Conservation (phyloP, 2,113 vertebrate species). For the Pipa parva region DNA sequence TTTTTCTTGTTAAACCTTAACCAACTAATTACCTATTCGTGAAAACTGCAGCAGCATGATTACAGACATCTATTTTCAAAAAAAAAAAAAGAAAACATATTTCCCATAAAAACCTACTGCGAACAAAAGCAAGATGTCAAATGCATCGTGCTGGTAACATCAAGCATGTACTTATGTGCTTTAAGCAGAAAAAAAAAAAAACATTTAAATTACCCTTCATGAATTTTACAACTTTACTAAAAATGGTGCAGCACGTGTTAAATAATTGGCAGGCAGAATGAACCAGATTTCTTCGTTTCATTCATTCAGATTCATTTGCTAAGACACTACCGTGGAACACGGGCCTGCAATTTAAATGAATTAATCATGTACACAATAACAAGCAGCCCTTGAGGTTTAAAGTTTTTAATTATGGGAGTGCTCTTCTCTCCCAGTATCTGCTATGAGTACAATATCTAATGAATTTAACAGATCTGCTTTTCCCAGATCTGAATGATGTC, state of each 20-base stretch:
- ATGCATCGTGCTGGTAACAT: constrained; percentile 3
- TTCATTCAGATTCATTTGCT: not conserved
- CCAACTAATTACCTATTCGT: constrained; percentile 20
- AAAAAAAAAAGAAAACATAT: constrained; percentile 6
- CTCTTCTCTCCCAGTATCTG: not conserved
- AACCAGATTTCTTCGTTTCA: not conserved
- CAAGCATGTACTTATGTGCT: not conserved
- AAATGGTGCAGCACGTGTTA: not conserved
- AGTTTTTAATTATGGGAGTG: not conserved
- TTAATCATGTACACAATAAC: not conserved
- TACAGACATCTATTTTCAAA: constrained; percentile 1
- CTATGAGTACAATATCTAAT: too few relatives aligned
- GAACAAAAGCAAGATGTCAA: not conserved
- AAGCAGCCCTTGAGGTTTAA: not conserved
- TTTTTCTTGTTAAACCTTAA: not conserved
- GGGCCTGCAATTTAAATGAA: not conserved
- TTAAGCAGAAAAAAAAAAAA: not conserved
- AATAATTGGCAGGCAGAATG: not conserved
- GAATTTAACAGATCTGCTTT: not conserved
- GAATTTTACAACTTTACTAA: constrained; percentile 1
- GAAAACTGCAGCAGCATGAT: not conserved
- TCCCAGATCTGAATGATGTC: not conserved
- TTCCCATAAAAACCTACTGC: not conserved
- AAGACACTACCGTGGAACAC: not conserved
- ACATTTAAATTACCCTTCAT: not conserved